These are phyloP conservation scores for Drosophila kurseongensis DNA, from an alignment of 1,140 invertebrate species.

Conservation along the genomic window DNA sequence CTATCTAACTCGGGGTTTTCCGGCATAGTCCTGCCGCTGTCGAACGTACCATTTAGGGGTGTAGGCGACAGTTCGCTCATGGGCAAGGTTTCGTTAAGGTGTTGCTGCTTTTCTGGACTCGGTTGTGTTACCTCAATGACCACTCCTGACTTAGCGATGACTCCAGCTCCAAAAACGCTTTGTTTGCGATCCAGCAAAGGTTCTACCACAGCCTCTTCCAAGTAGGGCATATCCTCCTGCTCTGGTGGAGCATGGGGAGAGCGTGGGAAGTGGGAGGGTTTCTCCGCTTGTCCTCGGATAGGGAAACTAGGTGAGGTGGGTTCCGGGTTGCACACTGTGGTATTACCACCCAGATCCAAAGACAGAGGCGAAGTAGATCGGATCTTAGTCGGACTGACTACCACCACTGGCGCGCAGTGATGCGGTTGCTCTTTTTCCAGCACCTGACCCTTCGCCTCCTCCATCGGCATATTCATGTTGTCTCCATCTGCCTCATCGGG, in stretches of 20 bases:
- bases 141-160: constrained; percentile 46
- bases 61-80: constrained; percentile 14
- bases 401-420: background rate
- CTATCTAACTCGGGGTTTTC: background rate
- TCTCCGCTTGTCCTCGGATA: constrained; percentile 40
- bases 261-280: constrained; percentile 57
- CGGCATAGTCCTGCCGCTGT: constrained; percentile 11
- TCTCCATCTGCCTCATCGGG: background rate
- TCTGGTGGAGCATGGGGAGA: constrained; percentile 59
- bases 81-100: constrained; percentile 23
- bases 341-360: constrained; percentile 21
- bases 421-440: background rate
- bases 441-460: too few species aligned
- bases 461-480: background rate
- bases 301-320: constrained; percentile 69
- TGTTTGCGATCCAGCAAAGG: constrained; percentile 23
- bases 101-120: constrained; percentile 36
- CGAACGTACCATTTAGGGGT: constrained; percentile 45
- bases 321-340: constrained; percentile 3
- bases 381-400: background rate
- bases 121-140: constrained; percentile 43
- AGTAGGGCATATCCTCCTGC: constrained; percentile 48
- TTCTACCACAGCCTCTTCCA: constrained; percentile 52
- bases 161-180: constrained; percentile 27
- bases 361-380: constrained; percentile 7